phyloP scores from a whole-genome alignment of 2,888 invertebrate genomes.

The Drosophila lacicola region DNA sequence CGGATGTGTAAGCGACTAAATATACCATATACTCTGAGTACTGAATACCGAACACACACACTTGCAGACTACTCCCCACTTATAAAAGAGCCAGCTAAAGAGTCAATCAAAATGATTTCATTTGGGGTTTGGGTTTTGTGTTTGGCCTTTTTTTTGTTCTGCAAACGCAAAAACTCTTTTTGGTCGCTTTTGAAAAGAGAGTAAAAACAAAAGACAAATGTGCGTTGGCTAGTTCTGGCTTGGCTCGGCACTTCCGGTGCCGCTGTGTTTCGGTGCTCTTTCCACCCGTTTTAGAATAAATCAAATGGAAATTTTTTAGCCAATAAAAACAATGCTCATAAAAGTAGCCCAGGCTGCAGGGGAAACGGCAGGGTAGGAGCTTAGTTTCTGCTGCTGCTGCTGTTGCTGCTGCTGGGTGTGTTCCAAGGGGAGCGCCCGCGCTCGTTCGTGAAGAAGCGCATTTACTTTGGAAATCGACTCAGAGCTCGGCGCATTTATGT shows the following conservation, averaged over 20 bases:
- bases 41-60: background rate
- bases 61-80: conserved; percentile 15
- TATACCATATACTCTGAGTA: conserved; percentile 49
- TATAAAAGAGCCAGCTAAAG: conserved; percentile 30
- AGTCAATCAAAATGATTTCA: conserved; percentile 67
- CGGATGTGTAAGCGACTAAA: conserved; percentile 68
- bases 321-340: conserved; percentile 52
- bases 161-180: conserved; percentile 44
- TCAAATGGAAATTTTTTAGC: conserved; percentile 74
- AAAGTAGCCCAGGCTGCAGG: conserved; percentile 25
- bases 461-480: conserved; percentile 62
- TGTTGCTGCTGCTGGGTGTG: conserved; percentile 44
- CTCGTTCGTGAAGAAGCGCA: conserved; percentile 67
- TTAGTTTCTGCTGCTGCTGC: conserved; percentile 5
- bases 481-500: conserved; percentile 56
- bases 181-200: conserved; percentile 29
- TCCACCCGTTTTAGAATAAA: conserved; percentile 70
- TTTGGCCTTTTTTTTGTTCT: background rate
- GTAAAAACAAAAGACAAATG: conserved; percentile 61
- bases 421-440: conserved; percentile 67
- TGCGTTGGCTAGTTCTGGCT: conserved; percentile 51
- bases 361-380: background rate
- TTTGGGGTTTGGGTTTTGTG: conserved; percentile 32
- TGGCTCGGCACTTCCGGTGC: conserved; percentile 75
- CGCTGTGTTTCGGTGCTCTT: conserved; percentile 16